A percentile compares a stretch with the other conserved stretches of the same genome.
Evolutionary conservation across 2,888 invertebrate genomes (phyloP).

Genomic region (Torymus auratus): DNA sequence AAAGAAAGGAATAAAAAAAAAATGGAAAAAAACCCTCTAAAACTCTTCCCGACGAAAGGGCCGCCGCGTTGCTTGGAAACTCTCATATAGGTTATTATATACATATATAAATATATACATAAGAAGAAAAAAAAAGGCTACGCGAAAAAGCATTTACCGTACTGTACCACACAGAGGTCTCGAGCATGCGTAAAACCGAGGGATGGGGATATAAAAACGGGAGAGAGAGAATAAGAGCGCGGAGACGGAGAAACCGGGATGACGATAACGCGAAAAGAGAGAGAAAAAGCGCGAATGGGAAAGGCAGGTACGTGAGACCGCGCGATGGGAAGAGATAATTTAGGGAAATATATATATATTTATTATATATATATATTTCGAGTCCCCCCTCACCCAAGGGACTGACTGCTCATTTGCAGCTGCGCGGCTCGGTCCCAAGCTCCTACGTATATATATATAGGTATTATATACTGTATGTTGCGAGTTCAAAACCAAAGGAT

Average conservation of each 20-base stretch:
- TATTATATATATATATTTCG: conserved; percentile 19
- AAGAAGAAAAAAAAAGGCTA: conserved; percentile 39
- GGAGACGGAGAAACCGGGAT: too few species aligned
- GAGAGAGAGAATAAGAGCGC: neutral
- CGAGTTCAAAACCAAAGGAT: conserved; percentile 14
- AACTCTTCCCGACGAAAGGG: conserved; percentile 56
- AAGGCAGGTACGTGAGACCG: neutral
- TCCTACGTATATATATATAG: conserved; percentile 16
- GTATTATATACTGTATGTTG: conserved; percentile 14
- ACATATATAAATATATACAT: conserved; percentile 55
- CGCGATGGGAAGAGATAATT: conserved; percentile 9
- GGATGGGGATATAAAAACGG: neutral
- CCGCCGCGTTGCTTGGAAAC: conserved; percentile 50
- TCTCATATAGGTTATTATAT: conserved; percentile 54
- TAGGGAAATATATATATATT: conserved; percentile 4
- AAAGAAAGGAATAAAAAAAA: conserved; percentile 16
- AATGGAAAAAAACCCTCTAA: conserved; percentile 28
- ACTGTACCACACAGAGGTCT: neutral
- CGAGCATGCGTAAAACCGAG: neutral
- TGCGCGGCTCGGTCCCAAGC: conserved; percentile 26
- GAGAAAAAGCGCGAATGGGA: neutral
- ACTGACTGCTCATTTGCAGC: conserved; percentile 29
- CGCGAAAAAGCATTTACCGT: conserved; percentile 42
- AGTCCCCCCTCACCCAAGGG: neutral
- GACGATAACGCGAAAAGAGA: too few species aligned